Evolutionary conservation across 2,797 vertebrate species (phyloP), one percentile per base, ranked within the genome.

Genomic region (Pangasius macronema): DNA sequence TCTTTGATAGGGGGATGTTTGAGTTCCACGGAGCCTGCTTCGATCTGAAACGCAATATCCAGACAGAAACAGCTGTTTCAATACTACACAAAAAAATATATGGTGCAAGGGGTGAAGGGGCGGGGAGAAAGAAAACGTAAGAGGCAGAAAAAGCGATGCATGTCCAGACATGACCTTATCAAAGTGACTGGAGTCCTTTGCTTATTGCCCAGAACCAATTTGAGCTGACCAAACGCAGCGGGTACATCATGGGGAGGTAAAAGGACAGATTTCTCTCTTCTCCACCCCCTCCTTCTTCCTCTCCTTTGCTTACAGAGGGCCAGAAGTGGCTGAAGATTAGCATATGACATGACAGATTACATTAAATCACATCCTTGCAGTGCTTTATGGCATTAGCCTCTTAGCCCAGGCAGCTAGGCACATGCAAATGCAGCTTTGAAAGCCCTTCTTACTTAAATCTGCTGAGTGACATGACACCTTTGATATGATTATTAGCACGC

Each of bases 301-400:
- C 89, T 91, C 81, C 72, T 13, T 4, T 68, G 63, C 49, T 86
- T 96, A 96, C 95, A 96, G 96, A 96, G 96, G 89, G 97, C 96
- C 96, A 94, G 95, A 96, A 97, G 97, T 96, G 96, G 96, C 95
- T 96, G 96, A 96, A 99, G 97, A 99, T 99, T 99, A 98, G 97
- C 98, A 99, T 99, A 98, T 98, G 97, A 98, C 98, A 99, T 97
- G 97, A 98, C 98, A 98, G 97, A 98, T 98, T 98, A 99, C 97
- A 98, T 99, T 98, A 98, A 98, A 97, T 98, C 97, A 97, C 96
- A 97, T 97, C 97, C 97, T 97, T 93, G 94, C 94, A 91, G 94
- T 95, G 95, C 97, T 98, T 98, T 97, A 97, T 97, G 97, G 97
- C 97, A 97, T 99, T 98, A 98, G 97, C 97, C 97, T 98, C 97